Base-by-base conservation (phyloP, 2,888 invertebrate genomes). In the Thymelicus acteon region DNA sequence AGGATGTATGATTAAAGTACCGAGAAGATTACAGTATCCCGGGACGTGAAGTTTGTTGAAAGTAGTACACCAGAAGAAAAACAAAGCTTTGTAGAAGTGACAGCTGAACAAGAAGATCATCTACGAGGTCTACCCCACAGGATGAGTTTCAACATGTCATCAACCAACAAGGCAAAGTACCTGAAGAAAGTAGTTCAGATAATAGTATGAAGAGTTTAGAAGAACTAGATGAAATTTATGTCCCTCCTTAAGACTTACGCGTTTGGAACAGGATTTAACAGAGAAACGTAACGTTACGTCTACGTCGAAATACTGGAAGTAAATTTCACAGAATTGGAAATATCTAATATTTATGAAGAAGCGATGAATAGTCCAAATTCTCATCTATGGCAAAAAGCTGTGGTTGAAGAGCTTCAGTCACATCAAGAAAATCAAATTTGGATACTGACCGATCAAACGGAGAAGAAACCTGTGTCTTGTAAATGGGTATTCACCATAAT, bases 31-130 rank as follows among this genome's bases (percentile, higher is more conserved):
- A 67, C 48, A 57, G 48, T 67, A 52, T 62, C 65, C 19, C 72
- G 80, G 67, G 73, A 82, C 77, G 77, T 82, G 0, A 72, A 67
- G 0, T 81, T 81, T 72, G 65, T 81, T 78, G 79, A 81, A 74
- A 0, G 73, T 31, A 49, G n/a, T n/a, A 49, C n/a, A 6, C 49
- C n/a, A 7, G 49, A 49, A 15, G n/a, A 1, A n/a, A 15, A 49
- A 49, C 49, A 48, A 48, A 10, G 48, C 10, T 48, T 48, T 48
- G 13, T 48, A 48, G 44, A 8, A 44, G 8, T 44, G 44, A 44
- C 39, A 44, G 44, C 44, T 44, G 44, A 44, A 3, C 1, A 39
- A 39, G 39, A 39, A 39, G 44, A 44, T 44, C 0, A 8, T 44
- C 7, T 44, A 44, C 10, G 8, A 8, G 8, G 1, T 7, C 39